Evolutionary conservation across 2,797 vertebrate species (phyloP), one percentile per base, ranked within the genome.

Genomic region (Carapus acus): DNA sequence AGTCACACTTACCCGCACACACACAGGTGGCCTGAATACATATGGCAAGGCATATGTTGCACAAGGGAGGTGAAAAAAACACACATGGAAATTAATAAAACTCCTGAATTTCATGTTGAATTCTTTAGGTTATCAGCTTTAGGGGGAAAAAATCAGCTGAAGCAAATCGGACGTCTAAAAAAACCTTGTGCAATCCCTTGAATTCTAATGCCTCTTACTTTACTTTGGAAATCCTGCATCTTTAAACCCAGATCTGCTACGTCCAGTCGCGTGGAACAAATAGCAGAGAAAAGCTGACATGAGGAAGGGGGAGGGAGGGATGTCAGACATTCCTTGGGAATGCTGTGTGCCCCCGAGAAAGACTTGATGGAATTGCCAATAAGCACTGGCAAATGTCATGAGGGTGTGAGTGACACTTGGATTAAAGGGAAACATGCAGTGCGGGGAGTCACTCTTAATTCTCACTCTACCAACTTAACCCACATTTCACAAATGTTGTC

Each of bases 171-270:
- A 42, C 24, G 9, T 27, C 23, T 54, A 37, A 40, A 18, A 47
- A 27, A 27, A 27, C 24, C 24, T 27, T 27, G 69, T 41, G 51
- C 61, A 73, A 77, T 73, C 71, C 65, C 53, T 77, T 73, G 63
- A 81, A 77, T 83, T 78, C 71, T 79, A 74, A 79, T 72, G 67
- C 65, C 58, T 36, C 21, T 69, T 71, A 81, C 69, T 71, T 74
- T 64, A 57, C 65, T 60, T 62, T 42, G 22, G 49, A 84, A 77
- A 80, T 76, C 68, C 56, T 7, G 36, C 61, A 40, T 81, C n/a
- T 81, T 79, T 79, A 82, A 84, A 83, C 79, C 77, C 50, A 74
- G 69, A 85, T 81, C 56, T 54, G 67, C 74, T 69, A 50, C 81
- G n/a, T 68, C 61, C 73, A 80, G 55, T 57, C 65, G 50, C 44